Evolutionary conservation across 2,113 vertebrate species (phyloP), one percentile per base, ranked within the genome.

Genomic region (Xiphias gladius): DNA sequence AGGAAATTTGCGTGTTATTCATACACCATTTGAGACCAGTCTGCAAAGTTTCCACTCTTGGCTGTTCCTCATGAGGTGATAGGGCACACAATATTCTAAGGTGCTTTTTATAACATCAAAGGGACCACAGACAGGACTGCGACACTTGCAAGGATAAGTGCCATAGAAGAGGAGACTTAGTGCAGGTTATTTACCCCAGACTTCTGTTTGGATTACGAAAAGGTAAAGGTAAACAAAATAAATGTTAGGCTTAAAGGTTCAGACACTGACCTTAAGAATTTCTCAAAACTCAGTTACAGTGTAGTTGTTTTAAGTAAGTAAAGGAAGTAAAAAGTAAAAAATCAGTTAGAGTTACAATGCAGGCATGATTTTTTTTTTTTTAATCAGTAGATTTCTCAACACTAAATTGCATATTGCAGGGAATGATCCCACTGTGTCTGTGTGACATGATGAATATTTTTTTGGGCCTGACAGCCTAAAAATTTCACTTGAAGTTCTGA

Each of bases 401-500:
- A 63, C 32, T 43, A 19, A 41, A 72, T 32, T 65, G 54, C 20
- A 14, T 46, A 75, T 66, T 79, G 63, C 35, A 16, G 16, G 13
- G 48, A 58, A 35, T 32, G 12, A 76, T 66, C 52, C 59, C 19
- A 24, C 73, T 76, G 67, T 63, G 55, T 63, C 57, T 61, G 19
- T 30, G 11, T 73, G 73, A 84, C 58, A 43, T 71, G 43, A 75
- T 61, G n/a, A 75, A 4, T 35, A 28, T 9, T 71, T 75, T 75
- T 52, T 52, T 65, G 75, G 41, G 32, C 67, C 22, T 28, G 37
- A 32, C 46, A 73, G 14, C 19, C 48, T 73, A 43, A 64, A 73
- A 76, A 80, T 24, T 48, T 75, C 24, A 72, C 59, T 55, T 86
- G 80, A 86, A 70, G 41, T 13, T 16, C 26, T 24, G 76, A 76